Evolutionary conservation across 2,797 vertebrate genomes (phyloP), one percentile per base, ranked within the genome.

Genomic region (Peromyscus aztecus): DNA sequence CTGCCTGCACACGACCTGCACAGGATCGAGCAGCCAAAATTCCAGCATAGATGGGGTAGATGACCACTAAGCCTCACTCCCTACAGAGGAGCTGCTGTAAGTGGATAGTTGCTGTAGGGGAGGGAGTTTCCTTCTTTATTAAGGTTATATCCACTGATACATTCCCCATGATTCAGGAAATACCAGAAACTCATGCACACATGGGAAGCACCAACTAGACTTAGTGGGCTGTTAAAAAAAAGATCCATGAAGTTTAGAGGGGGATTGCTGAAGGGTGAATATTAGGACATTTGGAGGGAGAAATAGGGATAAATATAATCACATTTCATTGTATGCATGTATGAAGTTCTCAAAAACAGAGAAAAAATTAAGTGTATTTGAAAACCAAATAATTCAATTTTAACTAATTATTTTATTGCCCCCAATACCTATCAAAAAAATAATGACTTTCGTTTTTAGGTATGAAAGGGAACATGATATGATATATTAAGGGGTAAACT

Each of bases 381-480:
- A 57, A 93, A 97, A 90, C 14, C 61, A 93, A 93, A 87, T 52
- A 92, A 92, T 61, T 94, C 37, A 59, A 29, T 94, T 97, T 90
- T 85, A 84, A 87, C 27, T 49, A 6, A 71, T 88, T 91, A 29
- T 94, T 90, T 92, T 9, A 90, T 80, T 73, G 92, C 81, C 83
- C 23, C 61, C 6, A 91, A 40, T 11, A 88, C 63, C 63, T 91
- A 71, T 27, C 8, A 92, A 92, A 57, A 57, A 94, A 89, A 7
- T 82, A 63, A 69, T 90, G 49, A 65, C 34, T 92, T 92, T 86
- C 46, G 65, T 46, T 19, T 78, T 65, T 14, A 94, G 67, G n/a
- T 24, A 82, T 78, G 5, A 94, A 94, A 97, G 73, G 73, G 73
- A 65, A 19, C 0, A 29, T 63, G 37, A n/a, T 75, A 29, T 63